A percentile compares a stretch with the other conserved stretches of the same genome.
These are phyloP conservation scores for Dicyrtoma fusca DNA, from an alignment of 2,888 invertebrate genomes.

Conservation along the genomic window DNA sequence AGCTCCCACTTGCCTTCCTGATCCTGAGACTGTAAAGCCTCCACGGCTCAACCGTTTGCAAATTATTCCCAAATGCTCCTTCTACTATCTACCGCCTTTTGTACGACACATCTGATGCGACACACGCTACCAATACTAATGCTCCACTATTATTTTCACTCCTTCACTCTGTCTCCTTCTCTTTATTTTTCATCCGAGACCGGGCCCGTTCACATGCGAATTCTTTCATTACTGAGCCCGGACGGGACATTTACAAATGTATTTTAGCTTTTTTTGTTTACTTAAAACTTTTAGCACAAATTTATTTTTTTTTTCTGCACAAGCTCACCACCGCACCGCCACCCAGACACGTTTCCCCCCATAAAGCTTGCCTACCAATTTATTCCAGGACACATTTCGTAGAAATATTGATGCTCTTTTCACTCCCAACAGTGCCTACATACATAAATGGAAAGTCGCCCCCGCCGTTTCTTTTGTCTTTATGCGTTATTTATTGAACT, in stretches of 20 bases:
- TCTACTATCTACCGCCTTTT: slow-evolving; percentile 8
- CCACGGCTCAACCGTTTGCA: slow-evolving; percentile 42
- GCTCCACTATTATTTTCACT: slow-evolving; percentile 16
- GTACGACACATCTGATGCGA: slow-evolving; percentile 34
- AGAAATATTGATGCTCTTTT: too few species aligned
- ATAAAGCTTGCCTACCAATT: too few species aligned
- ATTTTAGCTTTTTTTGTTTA: background rate
- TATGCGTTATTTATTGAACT: too few species aligned
- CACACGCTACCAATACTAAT: slow-evolving; percentile 35
- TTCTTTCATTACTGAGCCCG: background rate
- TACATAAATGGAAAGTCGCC: too few species aligned
- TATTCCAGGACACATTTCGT: too few species aligned
- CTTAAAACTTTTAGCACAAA: background rate
- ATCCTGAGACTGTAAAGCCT: slow-evolving; percentile 40
- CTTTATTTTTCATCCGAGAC: too few species aligned
- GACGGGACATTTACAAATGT: too few species aligned
- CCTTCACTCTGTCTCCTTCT: background rate
- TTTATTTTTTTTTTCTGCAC: too few species aligned
- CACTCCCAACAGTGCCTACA: too few species aligned
- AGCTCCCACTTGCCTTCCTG: slow-evolving; percentile 45
- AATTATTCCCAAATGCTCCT: slow-evolving; percentile 47
- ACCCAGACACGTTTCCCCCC: too few species aligned
- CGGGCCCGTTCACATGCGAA: background rate
- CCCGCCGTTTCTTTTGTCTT: too few species aligned
- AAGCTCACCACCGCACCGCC: too few species aligned